Base-by-base conservation (phyloP, 2,888 invertebrate species). In the Apotomis betuletana region DNA sequence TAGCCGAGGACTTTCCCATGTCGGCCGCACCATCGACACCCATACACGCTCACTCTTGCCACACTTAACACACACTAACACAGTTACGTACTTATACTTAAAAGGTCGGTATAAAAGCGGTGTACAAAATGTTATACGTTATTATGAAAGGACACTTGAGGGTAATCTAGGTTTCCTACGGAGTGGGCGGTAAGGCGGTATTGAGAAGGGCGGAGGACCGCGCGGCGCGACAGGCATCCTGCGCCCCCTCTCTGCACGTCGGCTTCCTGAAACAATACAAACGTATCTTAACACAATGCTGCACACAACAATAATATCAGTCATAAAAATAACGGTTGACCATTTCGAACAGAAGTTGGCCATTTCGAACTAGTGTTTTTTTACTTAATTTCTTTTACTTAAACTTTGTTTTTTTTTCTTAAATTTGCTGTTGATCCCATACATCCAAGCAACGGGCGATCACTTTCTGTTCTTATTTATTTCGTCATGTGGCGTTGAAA, bases 1-100 rank as follows among this genome's bases (percentile, higher is more conserved):
- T 93, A 85, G 91, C 92, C 90, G 94, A 94, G 91, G 93, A 93
- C 88, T 94, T 94, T 93, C 94, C 93, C 93, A 94, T 94, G 93
- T 90, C 93, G 93, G 89, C 90, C 92, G 91, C 91, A 92, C 91
- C 92, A 92, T 92, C 89, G 87, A 91, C 91, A 88, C 91, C 88
- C 90, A 87, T 87, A 87, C 83, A 90, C 85, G 86, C 88, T 82
- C 87, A 87, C 89, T 85, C 90, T 83, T 86, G 85, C 87, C 86
- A 87, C 87, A 89, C 87, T 90, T 87, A 86, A 85, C 87, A 87
- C 87, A 88, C 86, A 83, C 87, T 57, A 46, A 65, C 65, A 65
- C 65, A 49, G 49, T 65, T 57, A 63, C 86, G 88, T 87, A 88
- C 87, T 90, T 90, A 90, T 86, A 87, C 82, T 88, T 88, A 89